Evolutionary conservation across 2,113 vertebrate genomes (phyloP).

Genomic region (Lagenorhynchus albirostris): DNA sequence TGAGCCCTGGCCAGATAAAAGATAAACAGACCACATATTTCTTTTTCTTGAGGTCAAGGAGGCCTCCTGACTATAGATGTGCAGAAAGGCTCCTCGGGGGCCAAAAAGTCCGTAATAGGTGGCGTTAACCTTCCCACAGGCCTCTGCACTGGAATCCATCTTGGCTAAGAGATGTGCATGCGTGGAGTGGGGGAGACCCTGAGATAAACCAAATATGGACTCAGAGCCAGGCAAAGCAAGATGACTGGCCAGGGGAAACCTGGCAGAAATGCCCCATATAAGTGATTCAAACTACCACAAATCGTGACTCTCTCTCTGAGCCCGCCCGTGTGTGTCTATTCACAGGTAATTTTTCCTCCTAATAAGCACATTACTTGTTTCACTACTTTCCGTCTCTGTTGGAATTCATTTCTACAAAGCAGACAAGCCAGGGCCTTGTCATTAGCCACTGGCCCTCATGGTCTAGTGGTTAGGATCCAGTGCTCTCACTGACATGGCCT

Average conservation of each 20-base stretch:
- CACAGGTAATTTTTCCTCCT: not conserved
- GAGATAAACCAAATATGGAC: not conserved
- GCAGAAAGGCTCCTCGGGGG: not conserved
- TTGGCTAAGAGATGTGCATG: not conserved
- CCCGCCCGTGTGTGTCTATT: not conserved
- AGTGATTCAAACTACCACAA: not conserved
- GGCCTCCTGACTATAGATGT: not conserved
- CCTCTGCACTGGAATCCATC: not conserved
- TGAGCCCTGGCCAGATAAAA: not conserved
- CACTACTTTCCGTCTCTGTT: not conserved
- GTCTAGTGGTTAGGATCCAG: not conserved
- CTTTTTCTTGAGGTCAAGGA: not conserved
- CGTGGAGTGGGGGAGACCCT: not conserved
- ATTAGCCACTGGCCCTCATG: not conserved
- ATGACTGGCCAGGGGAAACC: not conserved
- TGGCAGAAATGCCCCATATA: not conserved
- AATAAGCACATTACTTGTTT: not conserved
- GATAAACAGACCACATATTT: not conserved
- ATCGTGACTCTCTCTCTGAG: not conserved
- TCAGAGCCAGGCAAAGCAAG: not conserved
- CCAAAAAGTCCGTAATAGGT: not conserved
- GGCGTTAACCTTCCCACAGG: not conserved
- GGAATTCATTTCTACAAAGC: not conserved
- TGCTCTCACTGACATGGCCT: not conserved
- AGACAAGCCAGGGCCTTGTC: not conserved